phyloP scores from a whole-genome alignment of 1,140 invertebrate genomes.

The Carcinoscorpius rotundicauda region DNA sequence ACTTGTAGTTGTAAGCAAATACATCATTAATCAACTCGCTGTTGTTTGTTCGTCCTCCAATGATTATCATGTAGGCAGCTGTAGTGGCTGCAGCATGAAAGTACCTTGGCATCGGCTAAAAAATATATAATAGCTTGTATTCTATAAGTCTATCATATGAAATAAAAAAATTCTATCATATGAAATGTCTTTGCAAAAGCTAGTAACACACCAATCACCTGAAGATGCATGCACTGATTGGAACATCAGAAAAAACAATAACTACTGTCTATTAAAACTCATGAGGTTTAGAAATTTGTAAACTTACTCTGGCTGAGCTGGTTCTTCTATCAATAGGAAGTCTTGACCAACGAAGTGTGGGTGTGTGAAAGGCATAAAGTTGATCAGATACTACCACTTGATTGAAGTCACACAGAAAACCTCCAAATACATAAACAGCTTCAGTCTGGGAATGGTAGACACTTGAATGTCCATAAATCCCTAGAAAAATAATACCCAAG shows the following conservation, averaged over 20 bases:
- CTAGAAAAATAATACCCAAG: constrained; percentile 27
- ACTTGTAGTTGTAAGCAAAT: constrained; percentile 74
- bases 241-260: too few relatives aligned
- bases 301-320: background rate
- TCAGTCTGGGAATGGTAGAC: constrained; percentile 68
- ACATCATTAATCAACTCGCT: constrained; percentile 56
- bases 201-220: too few relatives aligned
- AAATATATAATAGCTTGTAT: constrained; percentile 3
- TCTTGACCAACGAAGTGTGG: constrained; percentile 21
- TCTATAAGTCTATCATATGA: constrained; percentile 24
- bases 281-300: too few relatives aligned
- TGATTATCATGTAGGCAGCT: constrained; percentile 76
- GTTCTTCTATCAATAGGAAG: constrained; percentile 19
- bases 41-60: constrained; percentile 63
- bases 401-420: constrained; percentile 57
- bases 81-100: constrained; percentile 80
- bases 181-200: too few relatives aligned
- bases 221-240: too few relatives aligned
- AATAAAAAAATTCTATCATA: constrained; percentile 21
- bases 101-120: constrained; percentile 57
- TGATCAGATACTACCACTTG: constrained; percentile 21
- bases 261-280: too few relatives aligned
- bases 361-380: constrained; percentile 25
- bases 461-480: constrained; percentile 79
- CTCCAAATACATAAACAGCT: constrained; percentile 82